Base-by-base conservation (phyloP, 2,888 invertebrate genomes). In the Acanthacorydalis orientalis region DNA sequence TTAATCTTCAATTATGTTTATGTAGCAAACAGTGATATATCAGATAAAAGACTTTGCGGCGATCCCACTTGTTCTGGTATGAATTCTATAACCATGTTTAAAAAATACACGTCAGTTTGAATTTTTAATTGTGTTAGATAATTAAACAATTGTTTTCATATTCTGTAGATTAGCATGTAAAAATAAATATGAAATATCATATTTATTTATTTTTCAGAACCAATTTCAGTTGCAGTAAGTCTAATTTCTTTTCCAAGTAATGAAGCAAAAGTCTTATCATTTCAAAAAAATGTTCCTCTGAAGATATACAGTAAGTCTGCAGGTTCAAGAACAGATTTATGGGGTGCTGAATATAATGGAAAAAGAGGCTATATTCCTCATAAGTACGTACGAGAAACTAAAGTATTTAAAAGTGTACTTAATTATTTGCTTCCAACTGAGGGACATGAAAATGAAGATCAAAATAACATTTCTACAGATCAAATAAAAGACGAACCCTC, bases 41-140 rank as follows among this genome's bases (percentile, higher is more conserved):
- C 83, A 48, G 76, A 82, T 60, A 75, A 77, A 65, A 73, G 80
- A 58, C 67, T 73, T 59, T 86, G 86, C 72, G 80, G 69, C 55
- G 78, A 85, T 68, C 64, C 70, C 62, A 65, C 76, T 60, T 86
- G 86, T 65, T 72, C 72, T 65, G 74, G 86, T 86, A 69, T 63
- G 23, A 23, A 23, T 23, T 23, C 3, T 23, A 23, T 23, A 23
- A 23, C 23, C 23, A 2, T 23, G 61, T 60, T 58, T 57, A 52
- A 35, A 60, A 60, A 62, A 62, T 60, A 47, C 33, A 35, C 60
- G 59, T 59, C 61, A 61, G 59, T 59, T 60, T 59, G 54, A 49
- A 51, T 52, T 53, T 51, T 51, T 56, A 55, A 51, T 51, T 49
- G 44, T 33, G 47, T 33, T 52, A 54, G 48, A 52, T 50, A 49